Conservation (phyloP, 92 coral and sea anemone genomes). For the Chrysogorgia sp. region DNA sequence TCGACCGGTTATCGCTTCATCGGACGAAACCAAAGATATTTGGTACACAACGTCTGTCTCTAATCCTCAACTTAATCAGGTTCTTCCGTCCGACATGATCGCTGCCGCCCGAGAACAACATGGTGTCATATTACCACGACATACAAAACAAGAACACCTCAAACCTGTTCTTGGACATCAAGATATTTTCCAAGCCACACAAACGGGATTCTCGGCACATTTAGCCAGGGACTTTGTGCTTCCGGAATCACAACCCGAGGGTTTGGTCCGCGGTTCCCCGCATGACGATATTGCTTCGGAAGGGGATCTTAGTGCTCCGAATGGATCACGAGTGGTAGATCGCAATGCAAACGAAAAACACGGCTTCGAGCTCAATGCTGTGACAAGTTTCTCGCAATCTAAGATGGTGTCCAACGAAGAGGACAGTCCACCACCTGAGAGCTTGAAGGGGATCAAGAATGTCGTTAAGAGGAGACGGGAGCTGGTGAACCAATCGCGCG, state of each 20-base stretch:
- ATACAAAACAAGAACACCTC: neutral
- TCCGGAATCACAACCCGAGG: neutral
- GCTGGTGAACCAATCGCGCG: conserved; percentile 40
- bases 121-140: conserved; percentile 24
- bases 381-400: conserved; percentile 23
- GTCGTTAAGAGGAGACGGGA: conserved; percentile 74
- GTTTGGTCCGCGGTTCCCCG: neutral
- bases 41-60: conserved; percentile 14
- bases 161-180: conserved; percentile 31
- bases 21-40: conserved; percentile 16
- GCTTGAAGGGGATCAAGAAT: conserved; percentile 84
- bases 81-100: conserved; percentile 20
- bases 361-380: conserved; percentile 61
- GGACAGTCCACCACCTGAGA: conserved; percentile 93
- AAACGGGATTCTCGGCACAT: conserved; percentile 27
- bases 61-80: conserved; percentile 28
- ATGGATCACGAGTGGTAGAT: neutral
- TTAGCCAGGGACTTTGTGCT: conserved; percentile 23
- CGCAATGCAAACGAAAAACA: conserved; percentile 37
- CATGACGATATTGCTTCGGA: neutral
- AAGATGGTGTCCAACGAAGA: conserved; percentile 59
- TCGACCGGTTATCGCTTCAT: neutral
- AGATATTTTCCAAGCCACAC: conserved; percentile 34
- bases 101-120: conserved; percentile 28
- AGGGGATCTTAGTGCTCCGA: neutral